Evolutionary conservation across 2,113 vertebrate species (phyloP).

Genomic region (Litocranius walleri): DNA sequence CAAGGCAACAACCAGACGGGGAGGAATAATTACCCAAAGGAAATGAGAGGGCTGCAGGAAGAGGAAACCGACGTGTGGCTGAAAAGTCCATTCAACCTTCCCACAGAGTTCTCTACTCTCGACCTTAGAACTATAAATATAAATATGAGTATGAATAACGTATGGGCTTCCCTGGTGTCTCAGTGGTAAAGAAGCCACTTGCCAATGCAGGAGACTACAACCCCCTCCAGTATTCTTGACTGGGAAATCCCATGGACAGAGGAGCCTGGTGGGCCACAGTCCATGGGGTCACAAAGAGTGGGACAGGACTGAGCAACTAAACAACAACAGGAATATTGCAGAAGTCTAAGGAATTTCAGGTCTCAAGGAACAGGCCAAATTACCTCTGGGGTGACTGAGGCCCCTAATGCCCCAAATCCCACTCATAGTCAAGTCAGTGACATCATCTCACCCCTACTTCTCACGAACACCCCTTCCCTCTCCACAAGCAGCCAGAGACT

Average conservation of each 20-base stretch:
- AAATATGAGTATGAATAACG: background rate
- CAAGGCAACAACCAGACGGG: background rate
- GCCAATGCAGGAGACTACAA: background rate
- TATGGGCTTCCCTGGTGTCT: background rate
- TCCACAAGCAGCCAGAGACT: no score
- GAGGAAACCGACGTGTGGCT: background rate
- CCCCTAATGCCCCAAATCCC: background rate
- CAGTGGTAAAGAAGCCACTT: background rate
- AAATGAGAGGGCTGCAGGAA: background rate
- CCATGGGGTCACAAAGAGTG: background rate
- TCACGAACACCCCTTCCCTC: background rate
- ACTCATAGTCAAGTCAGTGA: background rate
- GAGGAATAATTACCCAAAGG: background rate
- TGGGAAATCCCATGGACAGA: background rate
- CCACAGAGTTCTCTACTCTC: background rate
- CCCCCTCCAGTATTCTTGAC: background rate
- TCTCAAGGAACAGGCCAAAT: background rate
- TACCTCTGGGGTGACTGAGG: background rate
- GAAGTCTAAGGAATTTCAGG: background rate
- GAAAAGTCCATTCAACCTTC: background rate
- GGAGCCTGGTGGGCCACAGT: background rate
- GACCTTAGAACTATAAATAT: background rate
- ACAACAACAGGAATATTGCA: no score
- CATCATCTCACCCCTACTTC: background rate
- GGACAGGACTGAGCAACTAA: background rate